Percentiles rank a stretch among this genome's conserved stretches.
These are phyloP conservation scores for Pollenia griseotomentosa DNA, from an alignment of 2,888 invertebrate species.

Conservation along the genomic window DNA sequence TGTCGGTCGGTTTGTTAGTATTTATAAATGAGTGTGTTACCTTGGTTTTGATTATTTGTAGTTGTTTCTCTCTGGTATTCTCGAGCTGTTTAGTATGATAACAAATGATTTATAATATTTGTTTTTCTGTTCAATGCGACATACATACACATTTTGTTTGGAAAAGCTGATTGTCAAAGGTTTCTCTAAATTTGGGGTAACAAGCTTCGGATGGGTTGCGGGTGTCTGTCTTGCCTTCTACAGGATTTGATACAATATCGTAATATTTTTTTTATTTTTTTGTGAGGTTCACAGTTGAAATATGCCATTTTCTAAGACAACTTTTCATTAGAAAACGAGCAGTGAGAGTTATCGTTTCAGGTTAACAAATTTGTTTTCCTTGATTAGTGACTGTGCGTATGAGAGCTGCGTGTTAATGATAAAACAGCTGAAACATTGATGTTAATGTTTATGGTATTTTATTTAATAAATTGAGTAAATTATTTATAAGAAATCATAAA, in stretches of 20 bases:
- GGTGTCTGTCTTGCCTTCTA: background rate
- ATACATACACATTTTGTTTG: conserved; percentile 30
- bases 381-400: conserved; percentile 8
- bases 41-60: conserved; percentile 55
- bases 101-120: conserved; percentile 67
- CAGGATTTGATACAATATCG: background rate
- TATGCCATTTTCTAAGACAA: background rate
- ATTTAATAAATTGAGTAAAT: conserved; percentile 41
- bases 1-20: background rate
- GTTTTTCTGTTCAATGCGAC: conserved; percentile 42
- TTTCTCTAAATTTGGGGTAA: background rate
- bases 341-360: background rate
- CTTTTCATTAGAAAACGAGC: background rate
- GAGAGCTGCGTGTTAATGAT: conserved; percentile 6
- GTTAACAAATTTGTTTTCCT: conserved; percentile 3
- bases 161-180: conserved; percentile 42
- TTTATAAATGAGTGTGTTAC: conserved; percentile 14
- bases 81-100: conserved; percentile 12
- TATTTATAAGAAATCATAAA: conserved; percentile 36
- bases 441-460: conserved; percentile 30
- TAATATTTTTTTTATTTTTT: background rate
- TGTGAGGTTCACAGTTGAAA: background rate
- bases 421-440: conserved; percentile 8
- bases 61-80: background rate
- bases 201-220: background rate